Conservation (phyloP, 30 jellyfish, hydroid and myxozoan species). For the Aurelia aurita region DNA sequence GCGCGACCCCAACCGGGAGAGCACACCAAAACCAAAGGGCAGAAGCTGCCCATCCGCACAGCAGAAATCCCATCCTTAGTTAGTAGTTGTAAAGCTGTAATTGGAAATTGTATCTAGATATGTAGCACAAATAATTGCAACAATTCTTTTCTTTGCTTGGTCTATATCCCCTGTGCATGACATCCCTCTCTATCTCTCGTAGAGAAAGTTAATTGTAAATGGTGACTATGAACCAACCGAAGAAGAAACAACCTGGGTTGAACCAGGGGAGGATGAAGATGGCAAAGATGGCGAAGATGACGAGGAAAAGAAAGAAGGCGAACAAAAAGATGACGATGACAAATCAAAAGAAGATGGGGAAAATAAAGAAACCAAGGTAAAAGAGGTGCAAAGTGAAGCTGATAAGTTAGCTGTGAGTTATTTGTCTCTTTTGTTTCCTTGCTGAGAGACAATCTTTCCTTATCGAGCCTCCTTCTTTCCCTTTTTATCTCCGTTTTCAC, state of each 20-base stretch:
- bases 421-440: no score
- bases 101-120: no score
- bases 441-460: no score
- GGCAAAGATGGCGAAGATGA: slow-evolving; percentile 76
- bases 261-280: slow-evolving; percentile 82
- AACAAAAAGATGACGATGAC: slow-evolving; percentile 41
- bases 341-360: slow-evolving; percentile 17
- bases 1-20: no score
- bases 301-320: slow-evolving; percentile 32
- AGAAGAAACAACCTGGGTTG: slow-evolving; percentile 95
- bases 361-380: slow-evolving; percentile 62
- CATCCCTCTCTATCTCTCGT: background rate
- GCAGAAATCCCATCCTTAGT: no score
- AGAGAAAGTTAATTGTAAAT: slow-evolving; percentile 74
- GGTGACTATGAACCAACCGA: slow-evolving; percentile 92
- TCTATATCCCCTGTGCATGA: no score
- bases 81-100: no score
- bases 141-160: no score
- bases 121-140: no score
- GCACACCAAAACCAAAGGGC: no score
- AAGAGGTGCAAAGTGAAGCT: slow-evolving; percentile 56
- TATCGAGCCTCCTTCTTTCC: background rate
- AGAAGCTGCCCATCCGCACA: no score
- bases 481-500: background rate
- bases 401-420: slow-evolving; percentile 56